A percentile compares a stretch with the other conserved stretches of the same genome.
Evolutionary conservation across 2,113 vertebrate species (phyloP).

Genomic region (Rhadina sibilatrix): DNA sequence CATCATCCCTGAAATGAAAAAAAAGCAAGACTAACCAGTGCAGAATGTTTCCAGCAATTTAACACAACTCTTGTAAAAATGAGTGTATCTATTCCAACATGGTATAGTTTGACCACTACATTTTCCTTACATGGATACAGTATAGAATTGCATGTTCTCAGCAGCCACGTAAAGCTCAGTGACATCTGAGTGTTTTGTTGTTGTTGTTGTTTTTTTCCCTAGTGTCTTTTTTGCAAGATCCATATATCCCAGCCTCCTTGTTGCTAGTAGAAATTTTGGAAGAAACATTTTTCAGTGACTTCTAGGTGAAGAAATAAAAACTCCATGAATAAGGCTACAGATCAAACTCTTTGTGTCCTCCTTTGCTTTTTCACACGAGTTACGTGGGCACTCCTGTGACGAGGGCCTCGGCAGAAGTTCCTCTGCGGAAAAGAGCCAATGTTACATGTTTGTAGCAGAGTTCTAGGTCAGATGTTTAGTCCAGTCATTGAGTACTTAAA

Average conservation of each 20-base stretch:
- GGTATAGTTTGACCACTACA: slow-evolving; percentile 23
- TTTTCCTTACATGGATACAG: slow-evolving; percentile 58
- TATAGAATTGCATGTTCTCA: slow-evolving; percentile 69
- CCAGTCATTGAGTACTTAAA: slow-evolving; percentile 74
- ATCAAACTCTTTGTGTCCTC: slow-evolving; percentile 77
- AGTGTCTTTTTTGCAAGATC: slow-evolving; percentile 72
- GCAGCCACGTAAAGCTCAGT: slow-evolving; percentile 59
- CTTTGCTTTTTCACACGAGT: slow-evolving; percentile 65
- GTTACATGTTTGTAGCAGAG: slow-evolving; percentile 68
- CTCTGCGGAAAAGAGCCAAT: slow-evolving; percentile 61
- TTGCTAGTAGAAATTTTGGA: slow-evolving; percentile 70
- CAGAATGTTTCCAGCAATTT: slow-evolving; percentile 61
- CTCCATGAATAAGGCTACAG: slow-evolving; percentile 89
- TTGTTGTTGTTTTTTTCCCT: background rate
- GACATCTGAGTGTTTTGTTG: slow-evolving; percentile 59
- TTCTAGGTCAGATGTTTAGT: slow-evolving; percentile 71
- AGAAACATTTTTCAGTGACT: slow-evolving; percentile 73
- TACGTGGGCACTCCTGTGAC: slow-evolving; percentile 45
- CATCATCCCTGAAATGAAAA: slow-evolving; percentile 50
- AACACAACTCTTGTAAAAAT: slow-evolving; percentile 62
- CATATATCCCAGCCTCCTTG: slow-evolving; percentile 69
- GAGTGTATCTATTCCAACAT: slow-evolving; percentile 55
- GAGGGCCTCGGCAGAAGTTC: slow-evolving; percentile 60
- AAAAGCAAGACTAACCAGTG: slow-evolving; percentile 64
- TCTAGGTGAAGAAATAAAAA: slow-evolving; percentile 79